Base-by-base conservation (phyloP, 2,797 vertebrate species). In the Pteronotus mesoamericanus region DNA sequence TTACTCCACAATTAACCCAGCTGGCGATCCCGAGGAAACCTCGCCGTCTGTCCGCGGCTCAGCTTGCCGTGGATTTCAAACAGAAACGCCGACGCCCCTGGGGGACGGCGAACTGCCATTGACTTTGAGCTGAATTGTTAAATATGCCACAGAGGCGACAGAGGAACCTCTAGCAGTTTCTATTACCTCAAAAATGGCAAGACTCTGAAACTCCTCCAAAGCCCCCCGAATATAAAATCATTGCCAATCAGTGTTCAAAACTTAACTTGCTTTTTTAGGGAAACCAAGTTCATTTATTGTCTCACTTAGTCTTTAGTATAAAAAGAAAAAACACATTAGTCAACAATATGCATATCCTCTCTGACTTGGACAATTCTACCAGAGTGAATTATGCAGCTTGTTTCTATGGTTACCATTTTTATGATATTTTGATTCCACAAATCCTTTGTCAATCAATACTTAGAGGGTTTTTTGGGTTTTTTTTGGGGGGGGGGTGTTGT, bases 371-470 rank as follows among this genome's bases (percentile, higher is more conserved):
- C 88, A 98, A 95, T 94, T 96, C 89, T 96, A 85, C 48, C 29
- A 74, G 90, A 85, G 87, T 90, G 89, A 97, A 97, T 94, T 94
- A 26, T 42, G 59, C 59, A 97, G 94, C 84, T 95, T 96, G 59
- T 97, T 98, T 97, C 78, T 96, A 97, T 96, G 96, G 95, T 97
- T 96, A 92, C 93, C 96, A 93, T 97, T 97, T 98, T 97, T 96
- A 95, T 91, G 86, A 94, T 69, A 77, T 37, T 96, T 97, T 94
- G 86, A 96, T 94, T 94, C 74, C 85, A 74, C 94, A 96, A 96
- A 96, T 85, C 48, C 66, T 89, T 89, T 96, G 96, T 84, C 9
- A 61, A 94, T 98, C 92, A 0, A 98, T 97, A 97, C 93, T 94
- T 96, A 72, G 26, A 97, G 72, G 75, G 37, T 59, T 93, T 59